Percentiles rank a stretch among this genome's conserved stretches.
phyloP scores from a whole-genome alignment of 2,888 invertebrate genomes.

The Orthosia cruda region DNA sequence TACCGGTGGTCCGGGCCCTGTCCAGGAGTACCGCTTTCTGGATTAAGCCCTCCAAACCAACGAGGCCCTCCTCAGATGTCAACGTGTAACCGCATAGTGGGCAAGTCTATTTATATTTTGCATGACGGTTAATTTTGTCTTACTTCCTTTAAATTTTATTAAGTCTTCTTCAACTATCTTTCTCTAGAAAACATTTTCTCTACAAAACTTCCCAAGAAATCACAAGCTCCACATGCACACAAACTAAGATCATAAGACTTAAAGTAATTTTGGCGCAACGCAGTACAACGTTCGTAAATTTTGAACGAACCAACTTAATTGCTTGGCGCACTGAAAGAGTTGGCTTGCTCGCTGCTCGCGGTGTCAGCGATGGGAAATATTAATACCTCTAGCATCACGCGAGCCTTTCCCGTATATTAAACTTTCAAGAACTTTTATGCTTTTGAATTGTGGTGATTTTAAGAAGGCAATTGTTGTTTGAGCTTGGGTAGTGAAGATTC shows the following conservation, averaged over 20 bases:
- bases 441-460: slow-evolving; percentile 32
- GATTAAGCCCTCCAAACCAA: too few relatives aligned
- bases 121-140: not conserved
- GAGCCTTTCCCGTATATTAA: slow-evolving; percentile 57
- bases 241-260: slow-evolving; percentile 32
- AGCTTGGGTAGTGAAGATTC: not conserved
- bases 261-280: slow-evolving; percentile 50
- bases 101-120: not conserved
- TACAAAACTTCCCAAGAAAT: slow-evolving; percentile 1
- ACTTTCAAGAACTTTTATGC: slow-evolving; percentile 57
- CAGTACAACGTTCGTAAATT: slow-evolving; percentile 53
- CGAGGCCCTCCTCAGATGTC: too few relatives aligned
- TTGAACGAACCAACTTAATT: slow-evolving; percentile 63
- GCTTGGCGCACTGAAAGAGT: slow-evolving; percentile 56
- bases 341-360: slow-evolving; percentile 30
- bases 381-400: slow-evolving; percentile 66
- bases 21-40: too few relatives aligned
- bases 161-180: not conserved
- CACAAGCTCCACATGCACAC: slow-evolving; percentile 7
- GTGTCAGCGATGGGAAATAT: slow-evolving; percentile 67
- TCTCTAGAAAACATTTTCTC: not conserved
- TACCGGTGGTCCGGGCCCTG: too few relatives aligned
- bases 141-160: not conserved
- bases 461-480: not conserved
- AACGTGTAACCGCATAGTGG: not conserved